Conservation (phyloP, 2,888 invertebrate genomes). For the Tineola bisselliella region DNA sequence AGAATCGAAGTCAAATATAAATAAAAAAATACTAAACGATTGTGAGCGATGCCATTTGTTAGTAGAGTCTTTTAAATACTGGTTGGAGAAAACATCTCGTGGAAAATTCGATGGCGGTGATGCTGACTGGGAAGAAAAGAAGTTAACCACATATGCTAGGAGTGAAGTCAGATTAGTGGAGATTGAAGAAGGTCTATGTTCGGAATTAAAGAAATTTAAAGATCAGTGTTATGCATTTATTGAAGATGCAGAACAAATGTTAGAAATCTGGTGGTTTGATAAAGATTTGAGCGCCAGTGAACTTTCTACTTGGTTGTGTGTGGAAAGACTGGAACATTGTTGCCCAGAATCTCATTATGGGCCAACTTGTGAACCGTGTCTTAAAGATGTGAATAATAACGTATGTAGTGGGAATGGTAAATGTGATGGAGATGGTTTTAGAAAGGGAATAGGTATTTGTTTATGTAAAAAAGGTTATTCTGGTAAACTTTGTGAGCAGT, state of each 20-base stretch:
- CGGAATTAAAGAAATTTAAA: constrained; percentile 72
- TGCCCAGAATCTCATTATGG: constrained; percentile 89
- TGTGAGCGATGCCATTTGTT: constrained; percentile 80
- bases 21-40: constrained; percentile 20
- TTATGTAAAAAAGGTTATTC: constrained; percentile 82
- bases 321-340: constrained; percentile 79
- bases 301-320: constrained; percentile 76
- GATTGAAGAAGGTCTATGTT: constrained; percentile 89
- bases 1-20: neutral
- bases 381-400: constrained; percentile 51
- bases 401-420: constrained; percentile 84
- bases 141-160: constrained; percentile 80
- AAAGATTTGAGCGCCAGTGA: constrained; percentile 38
- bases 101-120: constrained; percentile 94
- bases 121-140: constrained; percentile 92
- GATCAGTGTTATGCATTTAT: constrained; percentile 83
- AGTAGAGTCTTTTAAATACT: constrained; percentile 79
- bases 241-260: constrained; percentile 79
- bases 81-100: constrained; percentile 81
- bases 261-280: constrained; percentile 93
- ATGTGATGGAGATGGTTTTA: constrained; percentile 85
- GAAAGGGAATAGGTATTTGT: constrained; percentile 92
- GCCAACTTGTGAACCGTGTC: constrained; percentile 79
- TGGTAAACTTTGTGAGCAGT: constrained; percentile 80
- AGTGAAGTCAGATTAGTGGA: constrained; percentile 93